phyloP scores from a whole-genome alignment of 2,888 invertebrate species.

The Lamellibrachia satsuma region DNA sequence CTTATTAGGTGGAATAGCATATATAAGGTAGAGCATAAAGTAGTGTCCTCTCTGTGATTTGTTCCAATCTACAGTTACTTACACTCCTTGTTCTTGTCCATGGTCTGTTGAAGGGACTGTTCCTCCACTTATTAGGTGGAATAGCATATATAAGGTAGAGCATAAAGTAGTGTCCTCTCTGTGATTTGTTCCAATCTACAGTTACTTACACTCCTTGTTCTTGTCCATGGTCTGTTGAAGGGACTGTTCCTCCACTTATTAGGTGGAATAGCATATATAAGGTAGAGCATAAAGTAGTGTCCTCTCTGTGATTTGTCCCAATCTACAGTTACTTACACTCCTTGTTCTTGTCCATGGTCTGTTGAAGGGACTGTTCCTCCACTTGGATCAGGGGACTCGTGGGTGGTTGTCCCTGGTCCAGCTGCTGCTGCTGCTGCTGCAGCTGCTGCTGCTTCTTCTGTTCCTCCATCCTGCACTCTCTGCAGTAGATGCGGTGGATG shows the following conservation, averaged over 20 bases:
- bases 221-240: constrained; percentile 92
- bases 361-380: constrained; percentile 91
- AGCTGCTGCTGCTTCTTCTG: constrained; percentile 32
- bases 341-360: constrained; percentile 95
- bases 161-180: too few relatives aligned
- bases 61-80: constrained; percentile 70
- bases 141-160: too few relatives aligned
- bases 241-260: constrained; percentile 95
- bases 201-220: constrained; percentile 93
- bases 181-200: too few relatives aligned
- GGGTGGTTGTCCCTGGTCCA: constrained; percentile 31
- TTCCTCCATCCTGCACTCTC: constrained; percentile 42
- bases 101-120: constrained; percentile 88
- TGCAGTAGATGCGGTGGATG: constrained; percentile 44
- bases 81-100: constrained; percentile 99
- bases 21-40: too few relatives aligned
- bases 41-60: too few relatives aligned
- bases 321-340: constrained; percentile 81
- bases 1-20: too few relatives aligned
- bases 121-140: too few relatives aligned
- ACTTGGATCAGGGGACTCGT: constrained; percentile 82
- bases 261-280: too few relatives aligned
- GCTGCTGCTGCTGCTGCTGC: constrained; percentile 31
- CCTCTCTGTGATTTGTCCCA: too few relatives aligned
- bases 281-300: too few relatives aligned